Percentiles rank a stretch among this genome's conserved stretches.
phyloP scores from a whole-genome alignment of 2,797 vertebrate genomes.

The Hippocampus kuda region DNA sequence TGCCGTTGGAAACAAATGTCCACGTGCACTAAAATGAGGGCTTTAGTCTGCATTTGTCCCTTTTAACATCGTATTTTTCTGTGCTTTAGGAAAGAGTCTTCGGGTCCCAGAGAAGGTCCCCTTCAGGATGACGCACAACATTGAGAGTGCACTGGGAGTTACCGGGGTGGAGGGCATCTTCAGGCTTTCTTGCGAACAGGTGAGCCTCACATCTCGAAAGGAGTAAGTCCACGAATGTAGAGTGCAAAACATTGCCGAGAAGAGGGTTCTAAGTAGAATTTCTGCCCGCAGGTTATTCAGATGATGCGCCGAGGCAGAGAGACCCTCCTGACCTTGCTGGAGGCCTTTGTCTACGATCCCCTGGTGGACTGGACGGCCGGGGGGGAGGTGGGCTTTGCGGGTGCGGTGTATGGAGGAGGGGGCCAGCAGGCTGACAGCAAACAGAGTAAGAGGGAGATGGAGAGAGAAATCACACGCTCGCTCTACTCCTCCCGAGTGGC shows the following conservation, averaged over 20 bases:
- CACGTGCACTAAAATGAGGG: not conserved
- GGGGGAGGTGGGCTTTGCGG: slow-evolving; percentile 93
- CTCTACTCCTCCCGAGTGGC: slow-evolving; percentile 96
- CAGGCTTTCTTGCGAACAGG: slow-evolving; percentile 96
- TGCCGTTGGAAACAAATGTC: not conserved
- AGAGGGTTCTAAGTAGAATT: not conserved
- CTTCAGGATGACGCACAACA: slow-evolving; percentile 98
- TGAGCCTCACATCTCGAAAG: slow-evolving; percentile 28
- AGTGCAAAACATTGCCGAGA: not conserved
- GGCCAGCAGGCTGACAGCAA: slow-evolving; percentile 96
- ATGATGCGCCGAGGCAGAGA: slow-evolving; percentile 96
- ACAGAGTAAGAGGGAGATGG: slow-evolving; percentile 97
- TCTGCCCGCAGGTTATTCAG: slow-evolving; percentile 77
- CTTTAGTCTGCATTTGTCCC: no score
- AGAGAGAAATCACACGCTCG: slow-evolving; percentile 95
- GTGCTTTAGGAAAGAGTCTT: slow-evolving; percentile 84
- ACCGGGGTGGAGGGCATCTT: slow-evolving; percentile 97
- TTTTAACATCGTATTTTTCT: not conserved
- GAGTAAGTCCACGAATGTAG: not conserved
- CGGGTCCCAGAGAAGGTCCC: slow-evolving; percentile 98
- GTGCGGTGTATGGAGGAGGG: slow-evolving; percentile 93
- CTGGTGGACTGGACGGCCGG: slow-evolving; percentile 98
- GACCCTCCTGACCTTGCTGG: slow-evolving; percentile 87
- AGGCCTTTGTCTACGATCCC: slow-evolving; percentile 97
- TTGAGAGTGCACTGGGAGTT: slow-evolving; percentile 90